A percentile compares a stretch with the other conserved stretches of the same genome.
Conservation (phyloP, 35 echinoderm and acorn worm genomes). For the Holothuria glaberrima region DNA sequence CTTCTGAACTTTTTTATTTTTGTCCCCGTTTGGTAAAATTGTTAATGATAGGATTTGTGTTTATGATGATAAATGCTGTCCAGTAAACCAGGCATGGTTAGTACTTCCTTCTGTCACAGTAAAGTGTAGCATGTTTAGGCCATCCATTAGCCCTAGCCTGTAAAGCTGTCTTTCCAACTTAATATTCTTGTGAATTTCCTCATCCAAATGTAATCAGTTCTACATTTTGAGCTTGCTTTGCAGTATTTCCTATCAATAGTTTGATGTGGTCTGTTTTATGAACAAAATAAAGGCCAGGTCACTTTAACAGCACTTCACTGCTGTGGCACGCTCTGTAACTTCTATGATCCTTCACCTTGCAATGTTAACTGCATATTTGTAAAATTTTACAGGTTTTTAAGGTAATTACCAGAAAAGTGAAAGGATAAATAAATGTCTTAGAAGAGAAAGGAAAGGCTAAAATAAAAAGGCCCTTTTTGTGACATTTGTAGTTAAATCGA, state of each 20-base stretch:
- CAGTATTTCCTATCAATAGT: slow-evolving; percentile 34
- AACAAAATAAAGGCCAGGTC: slow-evolving; percentile 62
- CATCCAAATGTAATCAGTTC: slow-evolving; percentile 23
- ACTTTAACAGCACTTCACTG: neutral
- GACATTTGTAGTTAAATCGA: slow-evolving; percentile 58
- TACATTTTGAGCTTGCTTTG: neutral
- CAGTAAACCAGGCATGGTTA: neutral
- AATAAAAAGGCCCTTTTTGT: neutral
- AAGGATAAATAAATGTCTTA: neutral
- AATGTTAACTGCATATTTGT: slow-evolving; percentile 54
- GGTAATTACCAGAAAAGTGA: slow-evolving; percentile 48
- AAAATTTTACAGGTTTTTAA: slow-evolving; percentile 56
- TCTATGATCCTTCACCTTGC: neutral
- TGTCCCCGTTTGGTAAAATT: no score
- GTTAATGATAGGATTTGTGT: neutral
- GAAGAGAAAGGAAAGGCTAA: slow-evolving; percentile 4
- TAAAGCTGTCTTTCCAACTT: slow-evolving; percentile 45
- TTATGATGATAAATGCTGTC: neutral
- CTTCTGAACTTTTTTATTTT: no score
- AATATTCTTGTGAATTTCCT: slow-evolving; percentile 46
- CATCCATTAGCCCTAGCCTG: slow-evolving; percentile 16
- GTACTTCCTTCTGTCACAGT: neutral
- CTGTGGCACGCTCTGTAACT: neutral
- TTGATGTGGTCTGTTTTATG: slow-evolving; percentile 27
- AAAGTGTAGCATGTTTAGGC: neutral